These are phyloP conservation scores for Ceratina calcarata DNA, from an alignment of 1,140 invertebrate genomes.

Conservation along the genomic window DNA sequence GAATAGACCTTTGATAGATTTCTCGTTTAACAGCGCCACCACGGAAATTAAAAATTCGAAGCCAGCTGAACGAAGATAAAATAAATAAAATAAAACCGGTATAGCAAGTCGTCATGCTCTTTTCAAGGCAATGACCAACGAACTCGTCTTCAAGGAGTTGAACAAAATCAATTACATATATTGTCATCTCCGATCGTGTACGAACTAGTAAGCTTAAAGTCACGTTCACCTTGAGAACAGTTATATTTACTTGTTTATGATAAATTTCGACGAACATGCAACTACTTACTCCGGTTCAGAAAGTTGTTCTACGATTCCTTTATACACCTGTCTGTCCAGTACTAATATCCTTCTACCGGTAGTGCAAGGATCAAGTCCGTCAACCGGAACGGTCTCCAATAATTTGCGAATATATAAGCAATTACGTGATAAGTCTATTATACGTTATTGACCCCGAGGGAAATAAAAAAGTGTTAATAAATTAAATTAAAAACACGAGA, in stretches of 20 bases:
- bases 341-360: constrained; percentile 33
- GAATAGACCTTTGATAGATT: background rate
- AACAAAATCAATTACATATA: constrained; percentile 24
- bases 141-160: constrained; percentile 9
- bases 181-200: background rate
- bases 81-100: constrained; percentile 52
- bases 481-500: background rate
- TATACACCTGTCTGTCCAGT: constrained; percentile 21
- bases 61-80: constrained; percentile 26
- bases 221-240: background rate
- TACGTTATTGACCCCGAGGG: background rate
- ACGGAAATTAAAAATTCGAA: constrained; percentile 32
- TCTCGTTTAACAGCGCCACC: constrained; percentile 8
- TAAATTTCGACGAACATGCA: background rate
- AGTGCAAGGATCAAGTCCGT: constrained; percentile 21
- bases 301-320: constrained; percentile 20
- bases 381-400: background rate
- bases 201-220: background rate
- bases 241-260: constrained; percentile 1
- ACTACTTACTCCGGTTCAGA: constrained; percentile 27
- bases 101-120: constrained; percentile 52
- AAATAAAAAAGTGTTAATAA: background rate
- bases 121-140: constrained; percentile 5
- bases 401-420: background rate
- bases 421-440: background rate